Conservation (phyloP, 2,888 invertebrate species). For the Lumbricus terrestris region DNA sequence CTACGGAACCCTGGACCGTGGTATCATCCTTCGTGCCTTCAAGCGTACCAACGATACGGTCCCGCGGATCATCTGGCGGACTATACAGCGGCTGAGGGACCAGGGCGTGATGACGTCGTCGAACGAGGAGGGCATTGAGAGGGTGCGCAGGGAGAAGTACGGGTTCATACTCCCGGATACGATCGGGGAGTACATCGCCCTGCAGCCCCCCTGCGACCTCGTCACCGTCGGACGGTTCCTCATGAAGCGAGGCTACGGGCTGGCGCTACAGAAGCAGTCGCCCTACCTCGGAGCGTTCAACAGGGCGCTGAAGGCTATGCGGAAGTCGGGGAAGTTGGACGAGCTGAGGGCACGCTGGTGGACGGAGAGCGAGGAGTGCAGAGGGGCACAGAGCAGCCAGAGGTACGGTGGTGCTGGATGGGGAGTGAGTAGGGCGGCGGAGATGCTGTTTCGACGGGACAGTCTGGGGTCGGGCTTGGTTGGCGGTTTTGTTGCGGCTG, state of each 20-base stretch:
- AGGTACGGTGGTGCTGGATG: not conserved
- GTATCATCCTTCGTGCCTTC: slow-evolving; percentile 17
- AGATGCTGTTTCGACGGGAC: not conserved
- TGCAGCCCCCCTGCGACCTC: slow-evolving; percentile 34
- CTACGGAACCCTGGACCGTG: slow-evolving; percentile 19
- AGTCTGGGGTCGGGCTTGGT: not conserved
- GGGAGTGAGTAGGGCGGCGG: not conserved
- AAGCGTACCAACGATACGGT: slow-evolving; percentile 16
- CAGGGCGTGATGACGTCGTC: slow-evolving; percentile 25
- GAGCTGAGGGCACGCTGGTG: slow-evolving; percentile 29
- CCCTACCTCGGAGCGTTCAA: slow-evolving; percentile 36
- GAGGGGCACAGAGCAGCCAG: not conserved
- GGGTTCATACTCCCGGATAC: slow-evolving; percentile 35
- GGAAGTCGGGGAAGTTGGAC: slow-evolving; percentile 40
- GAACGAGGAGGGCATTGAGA: slow-evolving; percentile 36
- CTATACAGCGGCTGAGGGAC: slow-evolving; percentile 25
- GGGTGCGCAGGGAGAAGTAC: slow-evolving; percentile 33
- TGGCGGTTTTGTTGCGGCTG: not conserved
- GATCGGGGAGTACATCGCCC: slow-evolving; percentile 34
- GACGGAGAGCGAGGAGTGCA: not conserved
- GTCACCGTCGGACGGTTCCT: slow-evolving; percentile 33
- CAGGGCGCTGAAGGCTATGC: slow-evolving; percentile 37
- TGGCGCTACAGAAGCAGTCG: slow-evolving; percentile 40
- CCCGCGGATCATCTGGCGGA: not conserved
- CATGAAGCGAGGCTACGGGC: slow-evolving; percentile 35